Conservation (phyloP, 1,140 invertebrate genomes). For the Bombus picipes region DNA sequence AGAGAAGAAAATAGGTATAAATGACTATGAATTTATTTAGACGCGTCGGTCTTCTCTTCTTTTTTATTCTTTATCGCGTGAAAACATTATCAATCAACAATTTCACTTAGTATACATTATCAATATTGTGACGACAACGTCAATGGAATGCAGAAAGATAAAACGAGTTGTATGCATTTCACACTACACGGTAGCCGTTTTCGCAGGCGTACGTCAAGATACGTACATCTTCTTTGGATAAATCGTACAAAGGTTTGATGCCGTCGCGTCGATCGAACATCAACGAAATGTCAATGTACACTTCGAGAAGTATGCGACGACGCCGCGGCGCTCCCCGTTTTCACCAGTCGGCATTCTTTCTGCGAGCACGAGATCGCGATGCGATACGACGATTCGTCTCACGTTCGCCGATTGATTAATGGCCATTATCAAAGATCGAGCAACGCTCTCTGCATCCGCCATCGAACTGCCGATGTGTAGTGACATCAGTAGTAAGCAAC, state of each 20-base stretch:
- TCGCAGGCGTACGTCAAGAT: background rate
- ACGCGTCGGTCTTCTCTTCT: background rate
- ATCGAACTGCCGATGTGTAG: background rate
- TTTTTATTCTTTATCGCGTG: too few relatives aligned
- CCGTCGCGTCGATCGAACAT: background rate
- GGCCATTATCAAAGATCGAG: constrained; percentile 39
- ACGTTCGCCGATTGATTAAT: constrained; percentile 57
- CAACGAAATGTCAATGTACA: constrained; percentile 42
- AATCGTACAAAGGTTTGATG: constrained; percentile 40
- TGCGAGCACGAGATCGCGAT: constrained; percentile 30
- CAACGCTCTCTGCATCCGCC: constrained; percentile 1
- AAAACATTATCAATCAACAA: background rate
- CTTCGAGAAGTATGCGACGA: constrained; percentile 25
- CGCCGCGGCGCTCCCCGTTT: background rate
- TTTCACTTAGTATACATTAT: background rate
- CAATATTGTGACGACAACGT: background rate
- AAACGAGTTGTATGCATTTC: background rate
- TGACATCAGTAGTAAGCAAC: background rate
- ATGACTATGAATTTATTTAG: background rate
- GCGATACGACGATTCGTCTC: constrained; percentile 23
- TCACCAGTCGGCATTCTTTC: constrained; percentile 43
- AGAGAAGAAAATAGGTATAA: background rate
- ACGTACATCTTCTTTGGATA: background rate
- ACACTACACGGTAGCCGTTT: background rate
- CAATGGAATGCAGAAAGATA: background rate